A percentile compares a stretch with the other conserved stretches of the same genome.
Conservation (phyloP, 2,797 vertebrate species). For the Lophotriccus pileatus region DNA sequence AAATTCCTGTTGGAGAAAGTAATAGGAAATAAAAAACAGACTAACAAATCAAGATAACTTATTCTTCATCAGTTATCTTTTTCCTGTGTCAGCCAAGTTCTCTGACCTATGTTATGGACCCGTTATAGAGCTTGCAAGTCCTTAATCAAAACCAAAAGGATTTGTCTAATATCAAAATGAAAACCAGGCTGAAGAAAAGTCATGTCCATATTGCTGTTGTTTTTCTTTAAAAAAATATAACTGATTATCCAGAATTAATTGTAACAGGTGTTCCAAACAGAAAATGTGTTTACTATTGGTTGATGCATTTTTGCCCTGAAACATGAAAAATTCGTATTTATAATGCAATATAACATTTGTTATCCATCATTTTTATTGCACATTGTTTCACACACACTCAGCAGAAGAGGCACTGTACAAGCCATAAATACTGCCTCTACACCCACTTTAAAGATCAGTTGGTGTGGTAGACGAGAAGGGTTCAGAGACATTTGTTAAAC, state of each 20-base stretch:
- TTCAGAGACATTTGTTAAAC: too few species aligned
- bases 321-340: slow-evolving; percentile 18
- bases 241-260: slow-evolving; percentile 8
- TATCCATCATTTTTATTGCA: slow-evolving; percentile 18
- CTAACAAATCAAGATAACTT: slow-evolving; percentile 7
- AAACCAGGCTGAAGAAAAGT: not conserved
- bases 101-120: not conserved
- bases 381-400: not conserved
- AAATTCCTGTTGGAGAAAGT: not conserved
- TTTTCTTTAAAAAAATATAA: slow-evolving; percentile 20
- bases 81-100: not conserved
- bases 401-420: not conserved
- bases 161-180: not conserved
- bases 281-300: not conserved
- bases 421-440: not conserved
- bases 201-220: not conserved
- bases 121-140: not conserved
- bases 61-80: not conserved
- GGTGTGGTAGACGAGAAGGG: too few species aligned
- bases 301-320: not conserved
- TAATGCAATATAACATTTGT: not conserved
- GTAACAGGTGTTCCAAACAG: slow-evolving; percentile 14
- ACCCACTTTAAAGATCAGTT: not conserved
- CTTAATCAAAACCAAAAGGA: not conserved
- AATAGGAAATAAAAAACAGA: not conserved